Evolutionary conservation across 2,888 invertebrate genomes (phyloP).

Genomic region (Petrolisthes cinctipes): DNA sequence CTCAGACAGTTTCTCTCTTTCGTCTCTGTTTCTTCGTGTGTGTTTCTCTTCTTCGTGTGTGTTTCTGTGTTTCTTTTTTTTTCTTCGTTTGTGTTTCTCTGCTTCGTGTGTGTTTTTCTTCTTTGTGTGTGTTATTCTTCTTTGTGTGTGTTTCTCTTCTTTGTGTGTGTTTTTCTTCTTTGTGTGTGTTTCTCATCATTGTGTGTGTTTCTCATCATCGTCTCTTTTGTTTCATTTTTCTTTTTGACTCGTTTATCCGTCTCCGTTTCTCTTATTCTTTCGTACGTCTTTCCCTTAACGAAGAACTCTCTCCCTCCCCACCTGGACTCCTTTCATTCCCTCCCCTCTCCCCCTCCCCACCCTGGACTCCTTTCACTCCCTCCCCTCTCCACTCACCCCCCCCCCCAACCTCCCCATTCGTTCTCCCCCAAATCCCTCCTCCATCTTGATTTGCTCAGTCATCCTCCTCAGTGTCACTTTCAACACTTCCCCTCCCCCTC

Average conservation of each 20-base stretch:
- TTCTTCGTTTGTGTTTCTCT: too few relatives aligned
- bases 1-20: too few relatives aligned
- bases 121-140: too few relatives aligned
- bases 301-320: constrained; percentile 6
- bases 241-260: not conserved
- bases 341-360: not conserved
- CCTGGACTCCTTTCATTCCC: not conserved
- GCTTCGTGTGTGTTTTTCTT: too few relatives aligned
- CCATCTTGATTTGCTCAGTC: not conserved
- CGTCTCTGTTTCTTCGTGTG: too few relatives aligned
- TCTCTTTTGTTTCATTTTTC: not conserved
- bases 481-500: not conserved
- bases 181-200: not conserved
- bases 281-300: not conserved
- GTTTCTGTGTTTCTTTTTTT: too few relatives aligned
- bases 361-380: not conserved
- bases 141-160: too few relatives aligned
- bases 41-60: too few relatives aligned
- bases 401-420: constrained; percentile 1
- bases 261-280: not conserved
- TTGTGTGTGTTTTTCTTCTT: too few relatives aligned
- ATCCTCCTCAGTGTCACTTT: not conserved
- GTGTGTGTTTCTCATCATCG: not conserved
- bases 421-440: not conserved
- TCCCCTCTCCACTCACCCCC: not conserved